A percentile compares a stretch with the other conserved stretches of the same genome.
Evolutionary conservation across 2,888 invertebrate species (phyloP).

Genomic region (Psylliodes chrysocephalus): DNA sequence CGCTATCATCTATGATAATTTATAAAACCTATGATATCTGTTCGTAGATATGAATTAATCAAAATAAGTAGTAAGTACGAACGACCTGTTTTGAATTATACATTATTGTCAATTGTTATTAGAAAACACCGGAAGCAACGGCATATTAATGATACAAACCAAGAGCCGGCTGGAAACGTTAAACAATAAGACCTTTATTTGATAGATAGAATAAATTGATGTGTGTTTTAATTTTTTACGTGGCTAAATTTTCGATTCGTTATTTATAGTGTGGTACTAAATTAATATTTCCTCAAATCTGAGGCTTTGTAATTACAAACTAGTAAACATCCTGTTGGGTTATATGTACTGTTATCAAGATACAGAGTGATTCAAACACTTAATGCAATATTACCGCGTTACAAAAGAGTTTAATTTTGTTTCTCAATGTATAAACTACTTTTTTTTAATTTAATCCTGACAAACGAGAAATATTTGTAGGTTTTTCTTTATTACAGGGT

Average conservation of each 20-base stretch:
- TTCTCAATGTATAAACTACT: too few relatives aligned
- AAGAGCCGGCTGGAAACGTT: conserved; percentile 1
- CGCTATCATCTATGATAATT: conserved; percentile 28
- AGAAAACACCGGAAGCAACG: conserved; percentile 34
- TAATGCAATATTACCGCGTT: too few relatives aligned
- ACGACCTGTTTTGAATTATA: conserved; percentile 34
- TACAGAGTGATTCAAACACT: too few relatives aligned
- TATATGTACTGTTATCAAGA: background rate
- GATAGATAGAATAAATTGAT: conserved; percentile 2
- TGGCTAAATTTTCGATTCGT: background rate
- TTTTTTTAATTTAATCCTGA: too few relatives aligned
- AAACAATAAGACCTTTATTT: conserved; percentile 17
- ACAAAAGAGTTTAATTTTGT: too few relatives aligned
- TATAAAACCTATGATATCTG: conserved; percentile 24
- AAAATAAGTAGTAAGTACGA: conserved; percentile 26
- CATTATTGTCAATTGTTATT: conserved; percentile 37
- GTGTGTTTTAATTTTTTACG: background rate
- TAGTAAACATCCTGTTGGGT: conserved; percentile 3
- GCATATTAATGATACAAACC: conserved; percentile 27
- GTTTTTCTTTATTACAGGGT: too few relatives aligned
- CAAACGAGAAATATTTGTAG: too few relatives aligned
- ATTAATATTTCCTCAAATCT: background rate
- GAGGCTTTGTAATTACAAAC: background rate
- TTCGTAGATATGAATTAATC: conserved; percentile 22
- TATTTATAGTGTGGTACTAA: background rate